Conservation (phyloP, 2,888 invertebrate genomes). For the Periphyllus acericola region DNA sequence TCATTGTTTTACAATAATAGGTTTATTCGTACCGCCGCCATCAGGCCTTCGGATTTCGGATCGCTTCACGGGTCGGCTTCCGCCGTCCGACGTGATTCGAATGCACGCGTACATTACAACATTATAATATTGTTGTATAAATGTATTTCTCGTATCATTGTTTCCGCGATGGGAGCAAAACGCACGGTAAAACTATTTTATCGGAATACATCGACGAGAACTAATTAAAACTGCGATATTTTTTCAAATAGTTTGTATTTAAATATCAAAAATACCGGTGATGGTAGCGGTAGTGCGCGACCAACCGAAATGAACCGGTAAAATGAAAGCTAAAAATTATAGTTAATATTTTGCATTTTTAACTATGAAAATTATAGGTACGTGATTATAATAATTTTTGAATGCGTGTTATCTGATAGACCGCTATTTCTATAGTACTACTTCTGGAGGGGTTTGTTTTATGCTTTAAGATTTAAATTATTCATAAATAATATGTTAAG, state of each 20-base stretch:
- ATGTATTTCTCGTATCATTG: slow-evolving; percentile 30
- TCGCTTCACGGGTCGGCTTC: slow-evolving; percentile 45
- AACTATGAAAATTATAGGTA: not conserved
- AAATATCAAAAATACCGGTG: not conserved
- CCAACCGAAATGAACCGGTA: slow-evolving; percentile 21
- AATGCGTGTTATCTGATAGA: not conserved
- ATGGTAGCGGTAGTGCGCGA: not conserved
- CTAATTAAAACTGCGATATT: slow-evolving; percentile 28
- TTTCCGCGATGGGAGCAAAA: slow-evolving; percentile 16
- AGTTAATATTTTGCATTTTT: not conserved
- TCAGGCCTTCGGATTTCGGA: slow-evolving; percentile 45
- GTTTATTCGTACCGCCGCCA: slow-evolving; percentile 13
- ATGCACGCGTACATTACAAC: not conserved
- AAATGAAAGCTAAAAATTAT: slow-evolving; percentile 27
- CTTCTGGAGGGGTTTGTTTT: not conserved
- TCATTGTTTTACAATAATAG: slow-evolving; percentile 60
- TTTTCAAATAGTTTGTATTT: not conserved
- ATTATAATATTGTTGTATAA: not conserved
- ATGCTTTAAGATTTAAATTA: not conserved
- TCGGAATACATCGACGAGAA: not conserved
- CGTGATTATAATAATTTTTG: not conserved
- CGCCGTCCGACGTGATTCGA: slow-evolving; percentile 55
- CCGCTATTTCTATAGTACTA: not conserved
- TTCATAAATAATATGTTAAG: not conserved
- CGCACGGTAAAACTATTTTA: not conserved